Evolutionary conservation across 2,888 invertebrate genomes (phyloP).

Genomic region (Emmelina monodactyla): DNA sequence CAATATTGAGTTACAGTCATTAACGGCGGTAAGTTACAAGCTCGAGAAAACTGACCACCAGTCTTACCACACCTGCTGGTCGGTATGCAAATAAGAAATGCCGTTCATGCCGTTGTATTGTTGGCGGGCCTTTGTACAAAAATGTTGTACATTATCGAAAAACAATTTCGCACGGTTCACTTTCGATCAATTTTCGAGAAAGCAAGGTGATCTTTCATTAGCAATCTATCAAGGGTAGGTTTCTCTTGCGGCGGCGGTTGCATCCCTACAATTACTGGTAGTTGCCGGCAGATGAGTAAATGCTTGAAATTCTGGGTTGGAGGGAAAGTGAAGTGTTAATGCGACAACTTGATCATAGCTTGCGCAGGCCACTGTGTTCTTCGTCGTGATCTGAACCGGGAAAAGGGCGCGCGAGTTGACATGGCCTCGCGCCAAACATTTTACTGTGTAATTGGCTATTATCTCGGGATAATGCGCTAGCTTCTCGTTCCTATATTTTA

Average conservation of each 20-base stretch:
- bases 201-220: conserved; percentile 56
- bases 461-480: conserved; percentile 22
- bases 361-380: conserved; percentile 34
- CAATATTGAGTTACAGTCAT: too few species aligned
- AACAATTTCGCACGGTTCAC: conserved; percentile 49
- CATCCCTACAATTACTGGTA: conserved; percentile 50
- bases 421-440: conserved; percentile 29
- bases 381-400: conserved; percentile 35
- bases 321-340: conserved; percentile 62
- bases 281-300: conserved; percentile 61
- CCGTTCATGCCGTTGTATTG: not conserved
- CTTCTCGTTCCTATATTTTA: conserved; percentile 14
- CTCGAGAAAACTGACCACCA: too few species aligned
- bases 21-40: too few species aligned
- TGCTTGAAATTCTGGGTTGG: conserved; percentile 56
- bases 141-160: conserved; percentile 33
- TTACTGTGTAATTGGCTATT: conserved; percentile 29
- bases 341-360: conserved; percentile 57
- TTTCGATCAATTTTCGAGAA: conserved; percentile 60
- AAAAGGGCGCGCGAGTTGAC: conserved; percentile 27
- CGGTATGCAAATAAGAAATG: not conserved
- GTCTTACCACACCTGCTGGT: not conserved
- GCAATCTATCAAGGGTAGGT: conserved; percentile 50
- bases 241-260: conserved; percentile 36
- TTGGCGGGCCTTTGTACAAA: conserved; percentile 1